Conservation (phyloP, 2,888 invertebrate genomes). For the Lasioglossum villosulum region DNA sequence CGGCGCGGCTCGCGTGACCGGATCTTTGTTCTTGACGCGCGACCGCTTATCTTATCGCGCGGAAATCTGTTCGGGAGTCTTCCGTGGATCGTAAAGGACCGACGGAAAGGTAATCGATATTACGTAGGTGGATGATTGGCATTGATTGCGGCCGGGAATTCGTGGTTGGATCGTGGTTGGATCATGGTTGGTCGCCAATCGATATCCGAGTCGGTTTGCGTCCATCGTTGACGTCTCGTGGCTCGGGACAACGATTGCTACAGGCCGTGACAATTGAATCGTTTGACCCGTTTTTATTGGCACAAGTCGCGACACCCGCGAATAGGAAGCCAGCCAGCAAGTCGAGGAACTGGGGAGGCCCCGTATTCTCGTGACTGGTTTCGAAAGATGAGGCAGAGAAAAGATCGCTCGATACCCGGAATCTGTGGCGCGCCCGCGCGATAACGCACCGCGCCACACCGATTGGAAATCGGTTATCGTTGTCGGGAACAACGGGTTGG, state of each 20-base stretch:
- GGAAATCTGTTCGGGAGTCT: neutral
- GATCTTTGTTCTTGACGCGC: neutral
- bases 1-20: neutral
- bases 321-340: conserved; percentile 53
- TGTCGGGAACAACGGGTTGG: neutral
- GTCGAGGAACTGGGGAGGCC: neutral
- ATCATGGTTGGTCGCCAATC: neutral
- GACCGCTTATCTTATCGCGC: conserved; percentile 23
- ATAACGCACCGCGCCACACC: neutral
- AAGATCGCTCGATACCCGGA: neutral
- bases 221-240: neutral
- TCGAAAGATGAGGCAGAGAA: conserved; percentile 24
- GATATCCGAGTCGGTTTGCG: neutral
- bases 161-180: too few species aligned
- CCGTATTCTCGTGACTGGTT: neutral
- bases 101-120: neutral
- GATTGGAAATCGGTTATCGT: neutral
- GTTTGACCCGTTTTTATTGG: conserved; percentile 79
- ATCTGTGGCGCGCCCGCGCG: neutral
- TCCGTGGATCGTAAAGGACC: neutral
- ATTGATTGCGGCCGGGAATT: neutral
- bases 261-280: conserved; percentile 69
- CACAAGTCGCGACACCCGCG: conserved; percentile 43
- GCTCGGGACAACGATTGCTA: neutral
- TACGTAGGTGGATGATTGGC: neutral